Evolutionary conservation across 2,888 invertebrate species (phyloP), one percentile per base, ranked within the genome.

Genomic region (Chloromyia formosa): DNA sequence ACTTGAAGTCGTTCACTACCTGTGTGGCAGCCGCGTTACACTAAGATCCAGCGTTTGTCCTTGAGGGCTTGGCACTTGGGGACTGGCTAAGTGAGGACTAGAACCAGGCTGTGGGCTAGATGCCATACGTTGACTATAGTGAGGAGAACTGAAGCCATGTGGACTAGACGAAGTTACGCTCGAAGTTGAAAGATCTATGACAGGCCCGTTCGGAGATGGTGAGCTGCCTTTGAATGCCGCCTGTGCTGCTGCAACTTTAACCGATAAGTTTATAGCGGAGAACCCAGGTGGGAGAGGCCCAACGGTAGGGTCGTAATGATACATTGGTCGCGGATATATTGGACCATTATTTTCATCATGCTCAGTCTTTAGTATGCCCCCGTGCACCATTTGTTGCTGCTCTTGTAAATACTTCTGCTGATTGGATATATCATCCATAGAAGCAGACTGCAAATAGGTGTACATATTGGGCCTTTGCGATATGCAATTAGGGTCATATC

Each of bases 61-160:
- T 87, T 94, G 94, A 78, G 94, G 94, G 88, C 94, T 94, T 82
- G 94, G 94, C 86, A 94, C 94, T 88, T 94, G 94, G 79, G 94
- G 94, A 87, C 94, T 94, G 82, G 94, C 92, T 79, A 93, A 91
- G 83, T 92, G 91, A 78, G 94, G 94, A 86, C 94, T 94, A 78
- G 94, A 92, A 80, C 94, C 94, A 76, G 94, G 93, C 85, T 93
- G 94, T 79, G 94, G 94, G 85, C 93, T 93, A 80, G 93, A 92
- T 78, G 83, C 83, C 78, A 85, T 83, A 58, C 85, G 82, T 80
- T 85, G 84, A 78, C 81, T 83, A 85, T 89, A 84, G 78, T 84
- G 84, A 75, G 83, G 83, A 60, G 84, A 85, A 78, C 84, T 85
- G 80, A 83, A 86, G 80, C 85, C 94, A 90, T 94, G 94, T 81